Conservation (phyloP, 2,797 vertebrate species). For the Brachymystax lenok region DNA sequence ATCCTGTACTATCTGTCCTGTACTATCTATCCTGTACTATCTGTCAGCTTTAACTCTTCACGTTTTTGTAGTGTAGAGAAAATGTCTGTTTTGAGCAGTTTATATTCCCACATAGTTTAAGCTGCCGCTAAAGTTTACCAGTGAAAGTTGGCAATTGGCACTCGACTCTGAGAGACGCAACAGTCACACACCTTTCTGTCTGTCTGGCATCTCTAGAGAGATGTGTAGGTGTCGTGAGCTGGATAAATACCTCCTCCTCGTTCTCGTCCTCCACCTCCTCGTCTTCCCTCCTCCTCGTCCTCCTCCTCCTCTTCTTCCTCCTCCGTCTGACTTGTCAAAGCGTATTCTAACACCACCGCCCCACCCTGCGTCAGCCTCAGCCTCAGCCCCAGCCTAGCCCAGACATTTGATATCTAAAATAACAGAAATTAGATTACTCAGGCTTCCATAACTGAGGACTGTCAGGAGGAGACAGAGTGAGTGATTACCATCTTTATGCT, state of each 20-base stretch:
- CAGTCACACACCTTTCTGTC: background rate
- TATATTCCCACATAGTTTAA: background rate
- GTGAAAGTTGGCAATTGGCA: no score
- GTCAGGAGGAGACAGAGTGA: slow-evolving; percentile 80
- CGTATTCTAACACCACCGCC: slow-evolving; percentile 35
- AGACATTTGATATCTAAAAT: slow-evolving; percentile 82
- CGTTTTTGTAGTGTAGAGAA: background rate
- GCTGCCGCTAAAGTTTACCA: background rate
- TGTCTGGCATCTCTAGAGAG: background rate
- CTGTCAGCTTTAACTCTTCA: no score
- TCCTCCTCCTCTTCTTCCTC: background rate
- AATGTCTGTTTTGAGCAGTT: background rate
- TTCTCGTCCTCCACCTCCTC: background rate
- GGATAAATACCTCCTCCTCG: background rate
- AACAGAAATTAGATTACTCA: slow-evolving; percentile 81
- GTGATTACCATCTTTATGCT: slow-evolving; percentile 79
- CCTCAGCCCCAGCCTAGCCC: slow-evolving; percentile 22
- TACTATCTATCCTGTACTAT: no score
- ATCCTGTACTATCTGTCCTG: no score
- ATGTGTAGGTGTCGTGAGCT: background rate
- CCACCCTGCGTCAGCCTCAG: background rate
- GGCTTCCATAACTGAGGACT: slow-evolving; percentile 78
- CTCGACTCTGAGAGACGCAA: background rate
- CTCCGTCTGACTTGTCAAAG: slow-evolving; percentile 45
- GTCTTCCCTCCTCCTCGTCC: background rate